Evolutionary conservation across 2,888 invertebrate genomes (phyloP).

Genomic region (Archips xylosteana): DNA sequence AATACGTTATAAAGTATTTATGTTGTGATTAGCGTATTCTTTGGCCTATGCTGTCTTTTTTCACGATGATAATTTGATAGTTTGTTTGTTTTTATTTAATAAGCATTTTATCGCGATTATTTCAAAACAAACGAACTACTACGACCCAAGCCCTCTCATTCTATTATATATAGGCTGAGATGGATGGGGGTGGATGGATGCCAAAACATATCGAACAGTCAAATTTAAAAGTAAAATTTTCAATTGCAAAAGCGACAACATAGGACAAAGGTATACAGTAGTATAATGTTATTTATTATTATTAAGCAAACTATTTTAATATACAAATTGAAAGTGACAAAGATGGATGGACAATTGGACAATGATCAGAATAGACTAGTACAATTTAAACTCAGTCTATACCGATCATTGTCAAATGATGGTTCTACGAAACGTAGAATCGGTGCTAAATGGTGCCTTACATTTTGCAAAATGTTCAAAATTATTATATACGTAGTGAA

Average conservation of each 20-base stretch:
- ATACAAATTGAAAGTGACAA: neutral
- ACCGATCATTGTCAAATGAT: neutral
- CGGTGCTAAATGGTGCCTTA: conserved; percentile 69
- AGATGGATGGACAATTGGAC: neutral
- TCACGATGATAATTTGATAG: too few relatives aligned
- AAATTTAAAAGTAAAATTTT: too few relatives aligned
- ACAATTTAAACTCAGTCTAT: neutral
- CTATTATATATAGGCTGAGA: too few relatives aligned
- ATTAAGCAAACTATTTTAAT: neutral
- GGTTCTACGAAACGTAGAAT: conserved; percentile 31
- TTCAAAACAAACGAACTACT: too few relatives aligned
- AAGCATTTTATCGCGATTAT: too few relatives aligned
- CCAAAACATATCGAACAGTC: too few relatives aligned
- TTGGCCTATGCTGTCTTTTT: neutral
- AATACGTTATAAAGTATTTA: neutral
- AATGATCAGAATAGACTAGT: neutral
- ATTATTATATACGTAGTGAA: conserved; percentile 65
- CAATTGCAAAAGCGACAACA: neutral
- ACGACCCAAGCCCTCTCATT: too few relatives aligned
- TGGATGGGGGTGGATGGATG: too few relatives aligned
- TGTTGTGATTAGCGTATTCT: too few relatives aligned
- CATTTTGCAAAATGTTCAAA: conserved; percentile 52
- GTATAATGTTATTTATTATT: too few relatives aligned
- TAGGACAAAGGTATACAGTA: neutral
- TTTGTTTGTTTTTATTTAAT: too few relatives aligned